phyloP scores from a whole-genome alignment of 2,113 vertebrate genomes.

The Puntigrus tetrazona region DNA sequence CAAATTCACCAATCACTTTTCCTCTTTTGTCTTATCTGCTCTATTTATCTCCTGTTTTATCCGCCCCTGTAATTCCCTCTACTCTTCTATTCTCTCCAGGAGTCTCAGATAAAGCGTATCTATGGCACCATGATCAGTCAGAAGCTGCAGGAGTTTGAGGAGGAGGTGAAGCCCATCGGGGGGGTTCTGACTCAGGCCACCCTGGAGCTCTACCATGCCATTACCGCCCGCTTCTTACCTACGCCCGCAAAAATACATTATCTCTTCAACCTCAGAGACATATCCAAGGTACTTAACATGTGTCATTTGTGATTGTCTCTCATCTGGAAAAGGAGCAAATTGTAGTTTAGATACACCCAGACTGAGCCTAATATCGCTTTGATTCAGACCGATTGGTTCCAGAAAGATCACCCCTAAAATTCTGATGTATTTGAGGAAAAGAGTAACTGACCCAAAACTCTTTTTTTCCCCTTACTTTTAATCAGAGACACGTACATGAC shows the following conservation, averaged over 20 bases:
- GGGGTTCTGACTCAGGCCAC: conserved; percentile 80
- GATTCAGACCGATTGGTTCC: neutral
- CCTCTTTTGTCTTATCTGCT: conserved; percentile 30
- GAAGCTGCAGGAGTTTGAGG: conserved; percentile 85
- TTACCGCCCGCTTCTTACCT: conserved; percentile 81
- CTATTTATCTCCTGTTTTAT: conserved; percentile 56
- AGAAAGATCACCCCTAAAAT: neutral
- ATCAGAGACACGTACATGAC: neutral
- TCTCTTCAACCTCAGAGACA: conserved; percentile 90
- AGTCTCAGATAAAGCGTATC: conserved; percentile 83
- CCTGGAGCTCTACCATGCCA: conserved; percentile 79
- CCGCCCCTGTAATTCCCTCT: conserved; percentile 25
- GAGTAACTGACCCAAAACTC: neutral
- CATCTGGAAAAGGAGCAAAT: neutral
- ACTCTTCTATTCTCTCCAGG: conserved; percentile 66
- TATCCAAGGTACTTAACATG: conserved; percentile 81
- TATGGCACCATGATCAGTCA: conserved; percentile 88
- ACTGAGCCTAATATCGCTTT: neutral
- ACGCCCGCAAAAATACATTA: conserved; percentile 89
- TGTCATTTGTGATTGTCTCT: neutral
- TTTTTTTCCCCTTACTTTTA: neutral
- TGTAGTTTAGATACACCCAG: neutral
- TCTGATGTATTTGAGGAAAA: neutral
- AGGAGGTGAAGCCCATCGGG: conserved; percentile 83
- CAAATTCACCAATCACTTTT: neutral